phyloP scores from a whole-genome alignment of 1,140 invertebrate genomes.

The Drosophila nannoptera region DNA sequence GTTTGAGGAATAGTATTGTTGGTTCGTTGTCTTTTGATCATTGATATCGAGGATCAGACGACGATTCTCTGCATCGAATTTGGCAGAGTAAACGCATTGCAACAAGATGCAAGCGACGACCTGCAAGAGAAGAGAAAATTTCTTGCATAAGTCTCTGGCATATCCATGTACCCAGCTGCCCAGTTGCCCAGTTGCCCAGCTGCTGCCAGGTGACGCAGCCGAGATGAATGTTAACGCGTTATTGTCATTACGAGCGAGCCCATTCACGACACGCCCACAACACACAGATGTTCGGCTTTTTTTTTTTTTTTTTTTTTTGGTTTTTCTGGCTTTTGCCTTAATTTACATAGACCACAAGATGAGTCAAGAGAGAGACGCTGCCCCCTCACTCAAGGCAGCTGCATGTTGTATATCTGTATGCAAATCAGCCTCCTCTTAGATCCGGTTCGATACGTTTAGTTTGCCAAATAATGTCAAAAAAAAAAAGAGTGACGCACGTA shows the following conservation, averaged over 20 bases:
- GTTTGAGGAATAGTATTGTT: slow-evolving; percentile 85
- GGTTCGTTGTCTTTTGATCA: slow-evolving; percentile 83
- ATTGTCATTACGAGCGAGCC: slow-evolving; percentile 2
- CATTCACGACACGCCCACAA: slow-evolving; percentile 33
- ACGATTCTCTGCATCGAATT: slow-evolving; percentile 76
- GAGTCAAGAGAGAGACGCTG: slow-evolving; percentile 31
- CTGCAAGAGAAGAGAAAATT: slow-evolving; percentile 33
- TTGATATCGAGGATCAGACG: slow-evolving; percentile 83
- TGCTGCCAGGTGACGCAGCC: slow-evolving; percentile 40
- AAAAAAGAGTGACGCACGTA: slow-evolving; percentile 31
- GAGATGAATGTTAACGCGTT: slow-evolving; percentile 36
- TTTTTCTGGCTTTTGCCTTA: slow-evolving; percentile 17
- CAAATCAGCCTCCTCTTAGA: slow-evolving; percentile 65
- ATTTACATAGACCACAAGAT: slow-evolving; percentile 62
- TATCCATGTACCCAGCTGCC: neutral
- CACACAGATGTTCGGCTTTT: slow-evolving; percentile 16
- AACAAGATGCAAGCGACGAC: slow-evolving; percentile 75
- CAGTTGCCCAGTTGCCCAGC: slow-evolving; percentile 1
- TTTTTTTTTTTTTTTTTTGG: no score
- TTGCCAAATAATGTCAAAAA: slow-evolving; percentile 44
- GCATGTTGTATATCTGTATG: slow-evolving; percentile 40
- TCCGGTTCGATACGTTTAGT: slow-evolving; percentile 67
- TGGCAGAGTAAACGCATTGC: slow-evolving; percentile 77
- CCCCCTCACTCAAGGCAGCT: slow-evolving; percentile 33
- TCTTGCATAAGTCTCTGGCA: slow-evolving; percentile 8